A percentile compares a stretch with the other conserved stretches of the same genome.
Conservation (phyloP, 2,888 invertebrate species). For the Brachyopa scutellaris region DNA sequence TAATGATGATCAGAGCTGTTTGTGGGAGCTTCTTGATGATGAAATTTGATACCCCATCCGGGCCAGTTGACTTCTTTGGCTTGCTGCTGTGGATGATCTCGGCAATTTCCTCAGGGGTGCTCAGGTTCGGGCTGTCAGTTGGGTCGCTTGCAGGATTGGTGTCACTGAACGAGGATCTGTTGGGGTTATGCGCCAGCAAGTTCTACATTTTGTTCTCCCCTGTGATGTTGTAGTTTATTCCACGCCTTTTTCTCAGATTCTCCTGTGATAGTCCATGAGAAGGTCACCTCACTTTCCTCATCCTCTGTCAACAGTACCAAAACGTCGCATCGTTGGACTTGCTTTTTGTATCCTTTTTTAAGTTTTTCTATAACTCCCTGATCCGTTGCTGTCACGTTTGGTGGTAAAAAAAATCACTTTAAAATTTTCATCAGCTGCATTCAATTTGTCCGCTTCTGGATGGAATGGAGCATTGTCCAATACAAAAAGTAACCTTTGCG, state of each 20-base stretch:
- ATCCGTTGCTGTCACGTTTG: neutral
- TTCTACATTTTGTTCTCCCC: neutral
- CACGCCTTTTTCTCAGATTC: neutral
- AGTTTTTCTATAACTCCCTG: neutral
- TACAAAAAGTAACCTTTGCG: neutral
- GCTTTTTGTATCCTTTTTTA: neutral
- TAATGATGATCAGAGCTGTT: no score
- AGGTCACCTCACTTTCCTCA: neutral
- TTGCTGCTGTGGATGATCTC: no score
- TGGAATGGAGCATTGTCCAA: slow-evolving; percentile 5
- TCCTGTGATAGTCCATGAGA: neutral
- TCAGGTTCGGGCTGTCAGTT: no score
- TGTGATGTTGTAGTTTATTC: neutral
- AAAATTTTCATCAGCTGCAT: slow-evolving; percentile 1
- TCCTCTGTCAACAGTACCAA: neutral
- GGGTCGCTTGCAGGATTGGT: no score
- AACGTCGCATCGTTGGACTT: neutral
- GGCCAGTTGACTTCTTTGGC: no score
- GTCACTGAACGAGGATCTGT: no score
- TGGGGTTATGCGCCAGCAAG: no score
- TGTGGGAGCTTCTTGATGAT: no score
- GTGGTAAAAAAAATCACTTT: slow-evolving; percentile 1
- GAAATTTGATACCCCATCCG: no score
- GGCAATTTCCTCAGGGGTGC: no score
- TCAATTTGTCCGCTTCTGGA: neutral